These are phyloP conservation scores for Cerastoderma edule DNA, from an alignment of 2,888 invertebrate species.

Conservation along the genomic window DNA sequence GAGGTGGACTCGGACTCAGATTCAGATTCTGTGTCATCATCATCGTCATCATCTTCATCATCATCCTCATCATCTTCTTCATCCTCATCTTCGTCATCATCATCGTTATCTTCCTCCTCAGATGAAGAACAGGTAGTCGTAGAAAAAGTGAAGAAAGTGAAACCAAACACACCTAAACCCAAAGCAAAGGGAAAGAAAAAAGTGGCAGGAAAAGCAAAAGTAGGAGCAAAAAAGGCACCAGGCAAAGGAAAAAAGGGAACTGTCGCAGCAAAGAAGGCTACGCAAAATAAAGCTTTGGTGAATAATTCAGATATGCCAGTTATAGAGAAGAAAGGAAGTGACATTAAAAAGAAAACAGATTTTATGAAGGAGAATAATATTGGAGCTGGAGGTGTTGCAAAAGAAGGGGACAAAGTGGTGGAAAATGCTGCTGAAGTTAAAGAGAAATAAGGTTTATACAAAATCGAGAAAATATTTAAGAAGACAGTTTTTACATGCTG, in stretches of 20 bases:
- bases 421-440: too few species aligned
- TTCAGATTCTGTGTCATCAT: too few species aligned
- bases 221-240: not conserved
- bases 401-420: not conserved
- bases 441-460: not conserved
- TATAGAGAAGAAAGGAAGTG: slow-evolving; percentile 1
- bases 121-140: slow-evolving; percentile 4
- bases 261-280: not conserved
- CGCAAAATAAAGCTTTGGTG: not conserved
- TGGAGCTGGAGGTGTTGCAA: not conserved
- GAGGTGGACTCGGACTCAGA: not conserved
- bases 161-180: not conserved
- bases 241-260: slow-evolving; percentile 8
- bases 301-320: not conserved
- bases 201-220: not conserved
- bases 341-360: slow-evolving; percentile 15
- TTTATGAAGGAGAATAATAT: not conserved
- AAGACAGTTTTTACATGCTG: not conserved
- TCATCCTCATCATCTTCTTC: too few species aligned
- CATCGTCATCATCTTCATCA: too few species aligned
- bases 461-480: not conserved
- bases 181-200: not conserved
- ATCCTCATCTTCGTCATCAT: too few species aligned
- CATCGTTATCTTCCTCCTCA: too few species aligned
- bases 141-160: not conserved